Evolutionary conservation across 2,888 invertebrate species (phyloP), one percentile per base, ranked within the genome.

Genomic region (Cyclophora punctaria): DNA sequence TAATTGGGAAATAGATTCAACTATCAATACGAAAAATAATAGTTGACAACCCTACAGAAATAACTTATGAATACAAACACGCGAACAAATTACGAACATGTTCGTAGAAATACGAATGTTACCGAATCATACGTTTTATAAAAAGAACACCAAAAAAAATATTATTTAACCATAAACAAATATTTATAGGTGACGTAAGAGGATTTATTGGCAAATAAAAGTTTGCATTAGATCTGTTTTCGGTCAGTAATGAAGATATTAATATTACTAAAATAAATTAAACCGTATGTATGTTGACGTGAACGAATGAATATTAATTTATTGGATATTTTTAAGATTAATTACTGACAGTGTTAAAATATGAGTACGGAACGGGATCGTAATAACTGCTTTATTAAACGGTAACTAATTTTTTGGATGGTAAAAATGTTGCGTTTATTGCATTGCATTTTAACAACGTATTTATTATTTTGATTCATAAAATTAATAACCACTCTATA

Each of bases 1-100:
- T 20, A 20, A 20, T 20, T 20, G 20, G 20, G 20, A 20, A 20
- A 20, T 20, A 20, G 20, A 20, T 44, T n/a, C 2, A 44, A 33
- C 3, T n/a, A n/a, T 44, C 44, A 4, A 44, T 5, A 3, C 7
- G 5, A 33, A 7, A 33, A n/a, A n/a, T 5, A 6, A n/a, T 20
- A 41, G 7, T 49, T 50, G 56, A 41, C 68, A 75, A 58, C 80
- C 77, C 77, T 78, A 59, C 20, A 49, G 20, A 37, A 50, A 53
- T 56, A 56, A 48, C 37, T 57, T 61, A 62, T 59, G 53, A 48
- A 48, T 49, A 55, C 59, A 65, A 66, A 64, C 62, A 60, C 57
- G 56, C 66, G 68, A 77, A 76, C 84, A 82, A 85, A 85, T 83
- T 84, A 70, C 68, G 54, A 65, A 78, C 78, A 74, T 72, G 67